Evolutionary conservation across 1,140 invertebrate species (phyloP), one percentile per base, ranked within the genome.

Genomic region (Meloidogyne floridensis): DNA sequence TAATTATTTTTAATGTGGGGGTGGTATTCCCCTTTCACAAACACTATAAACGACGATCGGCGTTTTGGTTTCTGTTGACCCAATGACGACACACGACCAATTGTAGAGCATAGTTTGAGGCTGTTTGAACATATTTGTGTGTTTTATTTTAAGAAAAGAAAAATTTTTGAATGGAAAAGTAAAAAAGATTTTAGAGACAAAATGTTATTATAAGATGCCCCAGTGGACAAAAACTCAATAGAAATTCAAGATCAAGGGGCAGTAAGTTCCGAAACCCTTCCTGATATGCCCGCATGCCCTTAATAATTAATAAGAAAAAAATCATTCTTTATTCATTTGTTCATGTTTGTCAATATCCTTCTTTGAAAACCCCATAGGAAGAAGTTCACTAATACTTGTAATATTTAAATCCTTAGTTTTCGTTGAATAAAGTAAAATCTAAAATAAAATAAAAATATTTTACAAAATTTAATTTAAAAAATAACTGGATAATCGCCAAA

Each of bases 331-430:
- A 20, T 18, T 69, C 77, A 13, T 72, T 43, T 53, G 59, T 56
- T 80, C 20, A 71, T 73, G 43, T 18, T 53, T 42, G 51, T 80
- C 51, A 59, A 80, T 20, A 6, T 42, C 9, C 9, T 47, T 42
- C 11, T 59, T 59, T 9, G 59, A 56, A 65, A 82, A 82, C 15
- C 80, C 81, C 80, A 82, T 72, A n/a, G 81, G 81, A 51, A 83
- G 70, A 20, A 82, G 80, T 43, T 82, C 77, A 54, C 53, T 42
- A 47, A 76, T 32, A 11, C 47, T 80, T 15, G 80, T 81, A 42
- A 82, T 69, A 7, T 83, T 8, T 65, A 72, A 53, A 42, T 51
- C 18, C 56, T 82, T 82, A 32, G 70, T 81, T 18, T 15, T 80
- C 6, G 77, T 65, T 15, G 81, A 82, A 69, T 75, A 76, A 18